These are phyloP conservation scores for Limenitis camilla DNA, from an alignment of 2,888 invertebrate genomes.

Conservation along the genomic window DNA sequence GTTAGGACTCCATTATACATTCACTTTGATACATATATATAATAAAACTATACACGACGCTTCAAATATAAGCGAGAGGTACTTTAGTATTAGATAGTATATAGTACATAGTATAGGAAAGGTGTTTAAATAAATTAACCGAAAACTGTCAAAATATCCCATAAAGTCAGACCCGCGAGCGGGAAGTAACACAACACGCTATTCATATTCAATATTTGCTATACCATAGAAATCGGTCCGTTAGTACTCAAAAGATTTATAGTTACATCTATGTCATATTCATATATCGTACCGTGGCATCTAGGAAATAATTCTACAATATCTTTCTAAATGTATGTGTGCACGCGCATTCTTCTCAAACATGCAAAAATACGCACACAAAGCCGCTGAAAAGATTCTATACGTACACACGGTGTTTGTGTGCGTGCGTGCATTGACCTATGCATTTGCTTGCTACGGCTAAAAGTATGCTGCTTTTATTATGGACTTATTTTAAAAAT, in stretches of 20 bases:
- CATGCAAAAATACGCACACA: conserved; percentile 70
- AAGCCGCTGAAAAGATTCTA: conserved; percentile 40
- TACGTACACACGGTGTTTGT: conserved; percentile 34
- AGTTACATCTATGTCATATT: conserved; percentile 30
- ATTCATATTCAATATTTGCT: not conserved
- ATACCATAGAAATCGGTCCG: conserved; percentile 34
- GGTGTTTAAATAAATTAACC: not conserved
- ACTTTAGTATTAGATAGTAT: no score
- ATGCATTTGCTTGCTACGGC: conserved; percentile 72
- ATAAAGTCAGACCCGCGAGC: not conserved
- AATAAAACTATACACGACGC: not conserved
- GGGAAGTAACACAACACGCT: not conserved
- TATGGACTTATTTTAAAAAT: conserved; percentile 74
- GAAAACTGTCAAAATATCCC: not conserved
- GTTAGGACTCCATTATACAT: conserved; percentile 33
- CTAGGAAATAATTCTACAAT: conserved; percentile 74
- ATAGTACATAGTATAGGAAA: no score
- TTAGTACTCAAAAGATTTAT: conserved; percentile 19
- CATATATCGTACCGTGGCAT: conserved; percentile 35
- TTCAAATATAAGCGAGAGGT: not conserved
- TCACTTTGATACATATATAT: conserved; percentile 18
- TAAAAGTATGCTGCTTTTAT: conserved; percentile 74
- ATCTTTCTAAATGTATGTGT: conserved; percentile 63
- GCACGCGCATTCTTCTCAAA: conserved; percentile 71
- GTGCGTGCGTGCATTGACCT: conserved; percentile 65